Evolutionary conservation across 2,888 invertebrate species (phyloP).

Genomic region (Atrina japonica): DNA sequence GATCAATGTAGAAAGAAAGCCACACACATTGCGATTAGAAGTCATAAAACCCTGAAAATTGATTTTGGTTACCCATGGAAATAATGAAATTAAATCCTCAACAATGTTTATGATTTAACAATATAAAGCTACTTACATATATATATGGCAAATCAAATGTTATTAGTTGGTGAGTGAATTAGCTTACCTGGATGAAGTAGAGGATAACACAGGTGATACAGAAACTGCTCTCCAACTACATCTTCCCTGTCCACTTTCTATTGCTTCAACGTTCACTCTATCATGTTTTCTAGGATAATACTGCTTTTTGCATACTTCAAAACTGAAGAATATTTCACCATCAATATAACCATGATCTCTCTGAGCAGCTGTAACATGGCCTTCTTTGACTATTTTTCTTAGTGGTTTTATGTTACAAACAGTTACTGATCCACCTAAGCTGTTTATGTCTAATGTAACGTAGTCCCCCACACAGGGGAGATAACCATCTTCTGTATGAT

Average conservation of each 20-base stretch:
- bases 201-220: conserved; percentile 49
- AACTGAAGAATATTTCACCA: conserved; percentile 68
- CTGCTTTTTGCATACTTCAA: conserved; percentile 56
- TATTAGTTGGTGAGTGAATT: too few relatives aligned
- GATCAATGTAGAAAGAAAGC: too few relatives aligned
- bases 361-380: conserved; percentile 62
- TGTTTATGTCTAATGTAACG: conserved; percentile 59
- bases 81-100: too few relatives aligned
- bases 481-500: conserved; percentile 54
- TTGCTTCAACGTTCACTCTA: conserved; percentile 61
- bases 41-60: too few relatives aligned
- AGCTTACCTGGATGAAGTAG: background rate
- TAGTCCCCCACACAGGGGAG: conserved; percentile 68
- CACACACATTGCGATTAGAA: too few relatives aligned
- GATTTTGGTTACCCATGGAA: too few relatives aligned
- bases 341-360: conserved; percentile 75
- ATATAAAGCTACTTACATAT: too few relatives aligned
- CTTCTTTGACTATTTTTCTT: conserved; percentile 60
- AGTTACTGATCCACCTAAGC: background rate
- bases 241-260: conserved; percentile 73
- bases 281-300: conserved; percentile 69
- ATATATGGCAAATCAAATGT: too few relatives aligned
- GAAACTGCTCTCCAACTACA: conserved; percentile 72
- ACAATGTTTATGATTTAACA: too few relatives aligned
- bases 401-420: conserved; percentile 61